Evolutionary conservation across 2,888 invertebrate genomes (phyloP).

Genomic region (Cephus runcator): DNA sequence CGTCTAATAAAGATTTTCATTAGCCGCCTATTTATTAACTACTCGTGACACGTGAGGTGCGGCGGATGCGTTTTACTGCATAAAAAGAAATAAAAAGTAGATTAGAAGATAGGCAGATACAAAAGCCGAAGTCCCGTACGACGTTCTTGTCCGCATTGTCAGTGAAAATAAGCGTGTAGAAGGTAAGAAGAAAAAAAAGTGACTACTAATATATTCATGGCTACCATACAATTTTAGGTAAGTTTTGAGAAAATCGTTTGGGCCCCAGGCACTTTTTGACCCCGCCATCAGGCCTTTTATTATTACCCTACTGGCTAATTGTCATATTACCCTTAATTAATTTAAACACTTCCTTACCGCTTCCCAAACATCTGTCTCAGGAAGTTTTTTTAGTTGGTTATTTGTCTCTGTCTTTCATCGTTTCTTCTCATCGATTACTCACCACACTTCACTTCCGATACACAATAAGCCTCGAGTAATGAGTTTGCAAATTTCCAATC

Average conservation of each 20-base stretch:
- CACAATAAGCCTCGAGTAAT: neutral
- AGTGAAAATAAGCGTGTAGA: neutral
- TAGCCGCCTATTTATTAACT: constrained; percentile 45
- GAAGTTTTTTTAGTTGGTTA: neutral
- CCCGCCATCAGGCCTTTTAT: neutral
- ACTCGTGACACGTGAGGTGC: constrained; percentile 38
- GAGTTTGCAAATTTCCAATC: neutral
- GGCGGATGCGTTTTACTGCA: neutral
- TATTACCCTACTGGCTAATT: neutral
- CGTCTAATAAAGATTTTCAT: constrained; percentile 48
- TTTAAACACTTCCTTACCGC: neutral
- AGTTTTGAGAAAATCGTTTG: neutral
- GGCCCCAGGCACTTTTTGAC: neutral
- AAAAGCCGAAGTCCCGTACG: neutral
- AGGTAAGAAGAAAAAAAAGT: neutral
- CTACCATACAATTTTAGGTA: neutral
- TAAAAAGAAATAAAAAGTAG: neutral
- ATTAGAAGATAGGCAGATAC: neutral
- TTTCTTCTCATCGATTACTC: neutral
- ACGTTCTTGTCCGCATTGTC: neutral
- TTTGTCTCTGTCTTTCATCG: neutral
- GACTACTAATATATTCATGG: neutral
- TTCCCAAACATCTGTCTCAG: neutral
- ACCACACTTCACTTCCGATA: neutral
- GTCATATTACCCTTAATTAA: neutral